Base-by-base conservation (phyloP, 2,888 invertebrate species). In the Sminthurides aquaticus region DNA sequence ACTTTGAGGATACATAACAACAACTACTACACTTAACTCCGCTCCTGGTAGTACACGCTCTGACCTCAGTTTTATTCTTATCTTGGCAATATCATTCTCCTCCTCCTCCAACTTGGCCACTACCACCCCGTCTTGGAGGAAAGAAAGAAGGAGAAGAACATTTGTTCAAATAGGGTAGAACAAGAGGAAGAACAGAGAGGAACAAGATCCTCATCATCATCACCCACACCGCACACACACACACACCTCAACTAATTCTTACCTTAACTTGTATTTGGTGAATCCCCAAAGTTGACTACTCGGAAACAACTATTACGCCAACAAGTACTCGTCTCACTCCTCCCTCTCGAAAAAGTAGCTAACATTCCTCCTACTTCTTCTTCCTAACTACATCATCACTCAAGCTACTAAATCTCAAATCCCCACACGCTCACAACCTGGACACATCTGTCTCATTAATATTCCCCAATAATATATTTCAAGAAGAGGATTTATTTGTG, bases 1-100 rank as follows among this genome's bases (percentile, higher is more conserved):
- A 62, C 62, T 54, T 55, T 48, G n/a, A n/a, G n/a, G n/a, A n/a
- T n/a, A n/a, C n/a, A n/a, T n/a, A n/a, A n/a, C n/a, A n/a, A 62
- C 62, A 20, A 62, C 55, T 43, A 34, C 48, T 27, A 3, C 27
- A 60, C 60, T 49, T 48, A 26, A 48, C 26, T 28, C 52, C 34
- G 15, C 58, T 52, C n/a, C n/a, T 34, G 43, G 8, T 29, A 1
- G 22, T 43, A 58, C 43, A 58, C 3, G 20, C 20, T 34, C 28
- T 58, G 43, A 58, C 58, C 29, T 34, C 43, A 34, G 43, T 34
- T n/a, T n/a, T 34, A 34, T 34, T 34, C 43, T 34, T 34, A 34
- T 34, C 43, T 34, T 34, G 43, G 43, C 15, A 34, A 34, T n/a
- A n/a, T 34, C 43, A 34, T 34, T 34, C 43, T 34, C 43, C 43